phyloP scores from a whole-genome alignment of 2,797 vertebrate species.

The Paratrypauchen microcephalus region DNA sequence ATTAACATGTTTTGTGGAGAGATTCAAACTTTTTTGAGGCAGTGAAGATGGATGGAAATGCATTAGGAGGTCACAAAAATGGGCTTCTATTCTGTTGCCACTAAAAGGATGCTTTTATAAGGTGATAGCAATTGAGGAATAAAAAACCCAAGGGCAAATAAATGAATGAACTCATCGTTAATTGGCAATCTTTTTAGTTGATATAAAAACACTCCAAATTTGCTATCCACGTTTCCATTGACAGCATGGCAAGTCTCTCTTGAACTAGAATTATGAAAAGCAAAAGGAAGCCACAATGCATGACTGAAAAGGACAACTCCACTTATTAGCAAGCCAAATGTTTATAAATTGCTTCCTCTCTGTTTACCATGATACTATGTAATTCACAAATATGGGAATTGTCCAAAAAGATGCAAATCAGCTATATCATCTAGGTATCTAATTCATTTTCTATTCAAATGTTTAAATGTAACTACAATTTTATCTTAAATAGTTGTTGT shows the following conservation, averaged over 20 bases:
- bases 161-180: conserved; percentile 79
- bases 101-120: conserved; percentile 83
- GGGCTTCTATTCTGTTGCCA: conserved; percentile 72
- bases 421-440: conserved; percentile 22
- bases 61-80: conserved; percentile 82
- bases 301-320: conserved; percentile 67
- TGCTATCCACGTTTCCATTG: conserved; percentile 67
- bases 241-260: conserved; percentile 72
- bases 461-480: conserved; percentile 24
- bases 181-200: conserved; percentile 76
- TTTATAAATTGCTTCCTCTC: conserved; percentile 58
- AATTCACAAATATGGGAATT: conserved; percentile 40
- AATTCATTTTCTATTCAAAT: conserved; percentile 1
- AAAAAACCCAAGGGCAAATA: conserved; percentile 80
- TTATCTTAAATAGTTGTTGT: conserved; percentile 3
- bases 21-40: conserved; percentile 83
- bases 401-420: conserved; percentile 29
- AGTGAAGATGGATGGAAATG: conserved; percentile 78
- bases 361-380: conserved; percentile 57
- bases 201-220: conserved; percentile 75
- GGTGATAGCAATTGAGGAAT: conserved; percentile 80
- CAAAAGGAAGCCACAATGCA: conserved; percentile 61
- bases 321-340: conserved; percentile 57
- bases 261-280: conserved; percentile 66
- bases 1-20: conserved; percentile 83